Base-by-base conservation (phyloP, 2,888 invertebrate genomes). In the Psylliodes chrysocephalus region DNA sequence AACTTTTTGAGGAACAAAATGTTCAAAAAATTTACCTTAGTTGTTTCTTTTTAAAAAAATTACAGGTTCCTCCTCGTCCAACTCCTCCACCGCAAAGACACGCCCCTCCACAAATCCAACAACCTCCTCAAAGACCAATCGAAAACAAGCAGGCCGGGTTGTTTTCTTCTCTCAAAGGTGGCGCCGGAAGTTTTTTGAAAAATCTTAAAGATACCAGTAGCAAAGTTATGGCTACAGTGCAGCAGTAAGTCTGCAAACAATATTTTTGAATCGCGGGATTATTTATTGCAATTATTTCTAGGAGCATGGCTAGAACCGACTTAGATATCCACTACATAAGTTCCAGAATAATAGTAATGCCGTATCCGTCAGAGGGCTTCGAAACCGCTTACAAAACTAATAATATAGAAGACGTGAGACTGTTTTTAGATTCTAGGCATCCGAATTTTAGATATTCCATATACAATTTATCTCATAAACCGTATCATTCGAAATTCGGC, bases 171-270 rank as follows among this genome's bases (percentile, higher is more conserved):
- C 85, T 98, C 28, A 92, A 90, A 80, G 96, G 96, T 18, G 96
- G 96, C 52, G 96, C 97, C 17, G 95, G 96, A 1, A 95, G 91
- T 77, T 90, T 97, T 75, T 85, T 98, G 65, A 96, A 95, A 78
- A 97, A 96, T 79, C 84, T 98, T 22, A 96, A 96, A 81, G 98
- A 98, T 78, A 97, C 96, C 0, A 96, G 97, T 15, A 92, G 91
- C 33, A 97, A 96, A 86, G 96, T 98, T 40, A 96, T 98, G 91
- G 95, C 97, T 81, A 94, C 96, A 33, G 94, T 98, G 70, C 95
- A 95, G 81, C 94, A 95, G 88, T 91, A 79, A 87, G 89, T 25
- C n/a, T 47, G n/a, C 10, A 47, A 47, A 15, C 7, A 22, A 7
- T 51, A 25, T 10, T 22, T 35, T 53, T 22, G 3, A 22, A 22